Percentiles rank a stretch among this genome's conserved stretches.
Conservation (phyloP, 23 tunicate genomes). For the Trididemnum clinides region DNA sequence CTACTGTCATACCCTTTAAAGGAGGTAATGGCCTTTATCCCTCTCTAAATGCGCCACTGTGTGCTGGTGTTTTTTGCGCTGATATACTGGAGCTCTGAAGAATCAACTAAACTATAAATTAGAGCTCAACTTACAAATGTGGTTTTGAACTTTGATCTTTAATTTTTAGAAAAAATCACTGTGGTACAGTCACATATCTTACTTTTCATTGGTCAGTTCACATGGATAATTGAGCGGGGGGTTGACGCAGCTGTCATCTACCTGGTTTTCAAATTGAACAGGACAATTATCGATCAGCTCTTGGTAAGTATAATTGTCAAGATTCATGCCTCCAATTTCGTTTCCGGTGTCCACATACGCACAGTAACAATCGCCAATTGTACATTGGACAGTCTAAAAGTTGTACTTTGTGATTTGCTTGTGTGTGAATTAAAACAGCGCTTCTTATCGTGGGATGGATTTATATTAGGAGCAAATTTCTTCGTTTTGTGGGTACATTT, state of each 20-base stretch:
- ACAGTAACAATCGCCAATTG: background rate
- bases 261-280: background rate
- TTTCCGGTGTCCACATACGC: slow-evolving; percentile 11
- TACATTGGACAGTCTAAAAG: background rate
- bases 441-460: too few relatives aligned
- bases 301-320: too few relatives aligned
- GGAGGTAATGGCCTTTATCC: too few relatives aligned
- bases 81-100: too few relatives aligned
- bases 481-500: too few relatives aligned
- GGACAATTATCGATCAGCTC: background rate
- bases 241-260: background rate
- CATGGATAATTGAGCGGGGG: background rate
- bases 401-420: background rate
- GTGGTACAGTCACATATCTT: background rate
- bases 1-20: too few relatives aligned
- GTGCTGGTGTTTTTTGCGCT: too few relatives aligned
- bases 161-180: background rate
- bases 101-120: too few relatives aligned
- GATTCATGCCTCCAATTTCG: background rate
- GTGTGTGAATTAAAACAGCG: background rate
- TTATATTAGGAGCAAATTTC: too few relatives aligned
- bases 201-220: background rate
- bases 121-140: too few relatives aligned
- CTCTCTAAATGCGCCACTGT: too few relatives aligned
- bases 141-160: too few relatives aligned